These are phyloP conservation scores for Lepilemur septentrionalis DNA, from an alignment of 2,797 vertebrate genomes.

Conservation along the genomic window DNA sequence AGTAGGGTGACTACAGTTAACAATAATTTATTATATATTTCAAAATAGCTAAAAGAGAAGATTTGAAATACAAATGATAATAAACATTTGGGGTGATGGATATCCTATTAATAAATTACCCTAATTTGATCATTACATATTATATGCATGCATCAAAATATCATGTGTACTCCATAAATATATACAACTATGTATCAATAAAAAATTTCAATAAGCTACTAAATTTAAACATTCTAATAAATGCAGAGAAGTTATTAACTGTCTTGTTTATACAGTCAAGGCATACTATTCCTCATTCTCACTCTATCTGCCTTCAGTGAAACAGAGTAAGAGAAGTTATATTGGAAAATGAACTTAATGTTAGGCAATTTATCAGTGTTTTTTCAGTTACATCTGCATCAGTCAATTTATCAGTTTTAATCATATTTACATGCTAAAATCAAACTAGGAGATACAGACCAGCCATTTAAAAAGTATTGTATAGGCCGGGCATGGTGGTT, in stretches of 20 bases:
- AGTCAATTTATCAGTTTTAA: background rate
- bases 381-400: background rate
- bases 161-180: background rate
- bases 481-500: too few relatives aligned
- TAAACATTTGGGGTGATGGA: background rate
- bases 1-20: background rate
- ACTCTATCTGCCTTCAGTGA: background rate
- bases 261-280: background rate
- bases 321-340: background rate
- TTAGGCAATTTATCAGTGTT: background rate
- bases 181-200: background rate
- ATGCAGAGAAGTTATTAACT: background rate
- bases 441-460: background rate
- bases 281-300: background rate
- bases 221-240: background rate
- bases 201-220: background rate
- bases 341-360: background rate
- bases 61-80: background rate
- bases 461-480: constrained; percentile 24
- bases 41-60: background rate
- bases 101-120: background rate
- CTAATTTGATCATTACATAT: background rate
- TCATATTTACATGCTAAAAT: constrained; percentile 48
- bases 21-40: background rate
- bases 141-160: background rate